Base-by-base conservation (phyloP, 2,888 invertebrate species). In the Nymphalis polychloros region DNA sequence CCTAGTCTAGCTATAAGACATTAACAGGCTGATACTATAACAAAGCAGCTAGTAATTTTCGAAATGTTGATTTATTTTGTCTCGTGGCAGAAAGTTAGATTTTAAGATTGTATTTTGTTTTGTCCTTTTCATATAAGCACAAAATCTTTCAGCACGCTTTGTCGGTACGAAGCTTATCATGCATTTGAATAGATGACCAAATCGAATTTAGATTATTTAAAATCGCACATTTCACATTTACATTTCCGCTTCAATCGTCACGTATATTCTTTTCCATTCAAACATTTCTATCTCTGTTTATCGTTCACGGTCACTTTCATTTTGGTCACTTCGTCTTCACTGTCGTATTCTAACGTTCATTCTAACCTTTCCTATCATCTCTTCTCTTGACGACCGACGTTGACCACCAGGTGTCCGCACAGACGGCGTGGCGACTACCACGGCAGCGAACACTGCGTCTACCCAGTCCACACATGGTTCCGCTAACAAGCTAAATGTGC, bases 401-500 rank as follows among this genome's bases (percentile, higher is more conserved):
- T 91, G 89, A 90, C 88, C 90, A 73, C 83, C 89, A 94, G 94
- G 94, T 90, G 94, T 94, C 81, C 93, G 94, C 88, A 90, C 93
- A 88, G 94, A 94, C 93, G 93, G 92, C 84, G 90, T 91, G 84
- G 88, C 89, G 82, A 67, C 71, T 62, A 79, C 85, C 70, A 86
- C 83, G 81, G 86, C 72, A 50, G 69, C 72, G 47, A 59, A 80
- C 78, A 83, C 87, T 73, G 81, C 86, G 73, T 77, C 83, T 71
- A 71, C 79, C 1, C 83, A 81, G 57, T 84, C 76, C 76, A 66
- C 84, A 19, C 69, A 81, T 73, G 75, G 82, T 65, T 71, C 89
- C 76, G 72, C 79, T 79, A 95, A 95, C 85, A 95, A 95, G 89
- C 93, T 97, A 78, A 97, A 97, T 88, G 97, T 97, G 75, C 96